A percentile compares a stretch with the other conserved stretches of the same genome.
Evolutionary conservation across 2,888 invertebrate genomes (phyloP).

Genomic region (Candidula unifasciata): DNA sequence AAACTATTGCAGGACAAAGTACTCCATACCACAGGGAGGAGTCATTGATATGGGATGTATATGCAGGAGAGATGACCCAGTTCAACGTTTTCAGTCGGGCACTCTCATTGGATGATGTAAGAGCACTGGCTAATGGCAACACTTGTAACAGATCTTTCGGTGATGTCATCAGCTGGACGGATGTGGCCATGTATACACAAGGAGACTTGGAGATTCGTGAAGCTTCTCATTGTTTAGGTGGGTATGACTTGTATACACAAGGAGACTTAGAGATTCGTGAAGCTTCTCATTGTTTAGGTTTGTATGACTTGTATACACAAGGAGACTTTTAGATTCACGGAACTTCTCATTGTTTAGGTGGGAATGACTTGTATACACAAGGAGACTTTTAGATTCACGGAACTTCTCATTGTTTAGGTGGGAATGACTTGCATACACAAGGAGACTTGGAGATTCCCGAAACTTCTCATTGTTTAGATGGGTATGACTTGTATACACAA

Average conservation of each 20-base stretch:
- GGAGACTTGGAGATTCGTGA: conserved; percentile 41
- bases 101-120: conserved; percentile 31
- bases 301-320: conserved; percentile 6
- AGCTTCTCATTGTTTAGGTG: conserved; percentile 47
- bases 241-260: conserved; percentile 9
- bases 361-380: conserved; percentile 6
- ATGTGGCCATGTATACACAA: conserved; percentile 19
- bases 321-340: conserved; percentile 40
- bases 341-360: conserved; percentile 47
- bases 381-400: conserved; percentile 40
- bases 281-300: conserved; percentile 47
- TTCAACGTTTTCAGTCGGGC: conserved; percentile 52
- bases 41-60: conserved; percentile 47
- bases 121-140: conserved; percentile 19
- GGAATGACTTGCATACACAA: conserved; percentile 3
- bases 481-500: conserved; percentile 9
- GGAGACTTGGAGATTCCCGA: conserved; percentile 41
- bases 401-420: conserved; percentile 47
- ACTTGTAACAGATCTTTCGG: conserved; percentile 40
- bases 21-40: conserved; percentile 44
- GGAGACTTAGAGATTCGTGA: conserved; percentile 41
- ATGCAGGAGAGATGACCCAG: conserved; percentile 55
- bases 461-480: conserved; percentile 46
- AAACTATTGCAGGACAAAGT: conserved; percentile 44
- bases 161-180: conserved; percentile 52